Percentiles rank a stretch among this genome's conserved stretches.
phyloP scores from a whole-genome alignment of 1,140 invertebrate species.

The Cataglyphis hispanica region DNA sequence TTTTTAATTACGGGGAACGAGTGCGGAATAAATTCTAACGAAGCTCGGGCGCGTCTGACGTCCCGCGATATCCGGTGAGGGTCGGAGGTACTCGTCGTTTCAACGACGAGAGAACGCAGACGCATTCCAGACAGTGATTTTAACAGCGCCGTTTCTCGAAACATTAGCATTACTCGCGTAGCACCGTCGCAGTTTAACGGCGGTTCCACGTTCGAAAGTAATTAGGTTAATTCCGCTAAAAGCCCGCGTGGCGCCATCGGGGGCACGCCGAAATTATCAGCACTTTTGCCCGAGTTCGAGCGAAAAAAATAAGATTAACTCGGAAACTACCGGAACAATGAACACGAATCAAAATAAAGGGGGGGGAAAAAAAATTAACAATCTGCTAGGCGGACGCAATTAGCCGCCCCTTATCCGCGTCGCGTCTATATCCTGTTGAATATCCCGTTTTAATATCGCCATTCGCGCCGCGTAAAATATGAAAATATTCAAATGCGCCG shows the following conservation, averaged over 20 bases:
- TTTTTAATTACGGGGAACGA: conserved; percentile 72
- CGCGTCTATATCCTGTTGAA: conserved; percentile 1
- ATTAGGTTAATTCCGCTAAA: conserved; percentile 74
- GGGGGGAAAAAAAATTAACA: conserved; percentile 35
- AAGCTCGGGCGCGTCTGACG: conserved; percentile 34
- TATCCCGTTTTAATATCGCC: neutral
- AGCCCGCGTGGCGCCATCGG: conserved; percentile 56
- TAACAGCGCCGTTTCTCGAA: conserved; percentile 72
- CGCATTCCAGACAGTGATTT: conserved; percentile 77
- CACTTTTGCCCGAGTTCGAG: conserved; percentile 32
- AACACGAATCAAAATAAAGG: conserved; percentile 28
- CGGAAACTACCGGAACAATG: conserved; percentile 21
- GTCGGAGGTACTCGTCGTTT: conserved; percentile 58
- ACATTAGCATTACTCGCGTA: conserved; percentile 71
- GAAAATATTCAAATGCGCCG: conserved; percentile 22
- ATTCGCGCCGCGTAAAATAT: conserved; percentile 36
- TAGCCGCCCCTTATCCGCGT: conserved; percentile 5
- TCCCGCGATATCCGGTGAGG: neutral
- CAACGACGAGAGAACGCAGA: conserved; percentile 55
- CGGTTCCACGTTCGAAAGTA: conserved; percentile 73
- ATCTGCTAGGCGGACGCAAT: conserved; percentile 14
- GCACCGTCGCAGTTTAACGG: conserved; percentile 69
- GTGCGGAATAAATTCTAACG: conserved; percentile 73
- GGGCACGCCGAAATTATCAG: conserved; percentile 66
- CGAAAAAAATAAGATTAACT: conserved; percentile 67